Evolutionary conservation across 1,140 invertebrate species (phyloP), one percentile per base, ranked within the genome.

Genomic region (Drosophila jambulina): DNA sequence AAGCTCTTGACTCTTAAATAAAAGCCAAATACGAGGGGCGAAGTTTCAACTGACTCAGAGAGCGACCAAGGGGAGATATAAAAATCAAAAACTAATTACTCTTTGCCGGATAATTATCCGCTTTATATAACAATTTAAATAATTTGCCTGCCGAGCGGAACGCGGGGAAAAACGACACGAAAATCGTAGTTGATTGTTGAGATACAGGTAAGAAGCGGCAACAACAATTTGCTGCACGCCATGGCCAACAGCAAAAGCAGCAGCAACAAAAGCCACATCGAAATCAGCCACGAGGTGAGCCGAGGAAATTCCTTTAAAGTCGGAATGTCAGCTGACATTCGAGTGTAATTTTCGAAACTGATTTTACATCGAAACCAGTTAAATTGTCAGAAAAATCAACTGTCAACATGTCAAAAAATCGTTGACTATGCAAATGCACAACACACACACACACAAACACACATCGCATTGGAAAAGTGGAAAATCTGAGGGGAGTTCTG

Each of bases 321-420:
- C 75, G 53, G 53, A 56, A 56, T 56, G 80, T 69, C 82, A 80
- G 82, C 80, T 81, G 69, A 76, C 82, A 81, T 81, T 80, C 67
- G 80, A 86, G 87, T 83, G 80, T 82, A 90, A 90, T 88, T 92
- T 92, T 91, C 87, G 79, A 92, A 91, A 92, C 86, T 92, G 91
- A 92, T 92, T 88, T 92, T 92, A 92, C 91, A 92, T 92, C 91
- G 91, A 90, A 85, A 88, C 86, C 87, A 92, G 91, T 92, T 92
- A 92, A 92, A 92, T 92, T 92, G 91, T 92, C 91, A 92, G 91
- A 92, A 92, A 92, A 92, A 92, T 92, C 91, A 92, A 87, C 91
- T 92, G 91, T 92, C 91, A 92, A 91, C 91, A 86, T 92, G 91
- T 92, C 91, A 92, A 91, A 92, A 92, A 92, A 91, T 91, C 86